Conservation (phyloP, 2,113 vertebrate genomes). For the Engraulis encrasicolus region DNA sequence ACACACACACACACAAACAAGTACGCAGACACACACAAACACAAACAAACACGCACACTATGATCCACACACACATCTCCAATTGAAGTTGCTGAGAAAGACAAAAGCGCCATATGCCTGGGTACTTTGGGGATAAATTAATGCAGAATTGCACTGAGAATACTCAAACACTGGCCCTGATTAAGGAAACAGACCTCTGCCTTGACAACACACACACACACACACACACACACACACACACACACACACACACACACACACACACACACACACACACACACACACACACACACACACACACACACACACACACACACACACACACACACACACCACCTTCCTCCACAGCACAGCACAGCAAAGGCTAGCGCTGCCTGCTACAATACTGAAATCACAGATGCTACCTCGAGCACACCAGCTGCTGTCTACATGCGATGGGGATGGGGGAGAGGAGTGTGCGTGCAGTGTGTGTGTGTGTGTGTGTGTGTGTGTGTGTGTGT, state of each 20-base stretch:
- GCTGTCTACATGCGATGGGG: not conserved
- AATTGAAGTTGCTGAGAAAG: not conserved
- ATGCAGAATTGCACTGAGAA: slow-evolving; percentile 11
- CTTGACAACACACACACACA: too few species aligned
- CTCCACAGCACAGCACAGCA: not conserved
- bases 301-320: too few species aligned
- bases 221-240: too few species aligned
- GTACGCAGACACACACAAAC: too few species aligned
- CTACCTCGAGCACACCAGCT: not conserved
- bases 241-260: too few species aligned
- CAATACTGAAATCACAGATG: slow-evolving; percentile 17
- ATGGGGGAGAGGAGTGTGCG: not conserved
- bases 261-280: too few species aligned
- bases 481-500: too few species aligned
- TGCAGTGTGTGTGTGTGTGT: too few species aligned
- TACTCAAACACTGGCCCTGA: slow-evolving; percentile 7
- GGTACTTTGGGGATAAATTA: slow-evolving; percentile 1
- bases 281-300: too few species aligned
- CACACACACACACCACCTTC: slow-evolving; percentile 11
- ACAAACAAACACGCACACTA: too few species aligned
- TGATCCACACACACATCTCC: not conserved
- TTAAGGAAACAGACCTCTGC: slow-evolving; percentile 13
- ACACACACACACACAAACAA: too few species aligned
- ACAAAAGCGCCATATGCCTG: slow-evolving; percentile 5
- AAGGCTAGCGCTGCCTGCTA: too few species aligned